A percentile compares a stretch with the other conserved stretches of the same genome.
Evolutionary conservation across 2,888 invertebrate species (phyloP).

Genomic region (Athrips mouffetella): DNA sequence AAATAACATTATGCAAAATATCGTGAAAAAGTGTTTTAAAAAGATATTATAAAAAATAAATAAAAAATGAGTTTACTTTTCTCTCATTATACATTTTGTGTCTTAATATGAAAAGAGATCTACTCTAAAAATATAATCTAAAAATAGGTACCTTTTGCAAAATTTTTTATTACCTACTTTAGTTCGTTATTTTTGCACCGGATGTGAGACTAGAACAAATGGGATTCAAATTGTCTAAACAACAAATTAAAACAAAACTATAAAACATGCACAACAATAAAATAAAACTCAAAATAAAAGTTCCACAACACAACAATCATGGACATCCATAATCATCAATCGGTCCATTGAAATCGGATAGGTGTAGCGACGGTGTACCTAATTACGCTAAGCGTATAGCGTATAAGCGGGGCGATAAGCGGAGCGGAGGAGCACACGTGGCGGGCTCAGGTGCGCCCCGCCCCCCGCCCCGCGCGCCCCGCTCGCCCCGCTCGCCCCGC

Average conservation of each 20-base stretch:
- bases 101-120: no score
- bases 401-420: constrained; percentile 34
- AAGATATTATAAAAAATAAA: no score
- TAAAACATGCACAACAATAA: constrained; percentile 7
- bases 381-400: constrained; percentile 54
- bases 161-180: no score
- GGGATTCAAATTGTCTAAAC: neutral
- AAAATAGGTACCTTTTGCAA: no score
- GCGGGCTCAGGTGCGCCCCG: constrained; percentile 67
- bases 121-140: no score
- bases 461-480: constrained; percentile 56
- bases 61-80: no score
- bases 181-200: no score
- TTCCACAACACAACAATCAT: constrained; percentile 41
- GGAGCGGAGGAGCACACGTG: constrained; percentile 48
- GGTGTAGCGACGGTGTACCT: constrained; percentile 45
- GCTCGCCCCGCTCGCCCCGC: constrained; percentile 47
- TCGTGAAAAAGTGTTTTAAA: no score
- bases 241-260: constrained; percentile 7
- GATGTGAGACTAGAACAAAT: no score
- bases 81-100: no score
- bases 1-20: no score
- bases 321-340: constrained; percentile 55
- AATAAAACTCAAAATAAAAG: constrained; percentile 26
- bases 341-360: constrained; percentile 60